These are phyloP conservation scores for Lepisosteus osseus DNA, from an alignment of 2,113 vertebrate species.

Conservation along the genomic window DNA sequence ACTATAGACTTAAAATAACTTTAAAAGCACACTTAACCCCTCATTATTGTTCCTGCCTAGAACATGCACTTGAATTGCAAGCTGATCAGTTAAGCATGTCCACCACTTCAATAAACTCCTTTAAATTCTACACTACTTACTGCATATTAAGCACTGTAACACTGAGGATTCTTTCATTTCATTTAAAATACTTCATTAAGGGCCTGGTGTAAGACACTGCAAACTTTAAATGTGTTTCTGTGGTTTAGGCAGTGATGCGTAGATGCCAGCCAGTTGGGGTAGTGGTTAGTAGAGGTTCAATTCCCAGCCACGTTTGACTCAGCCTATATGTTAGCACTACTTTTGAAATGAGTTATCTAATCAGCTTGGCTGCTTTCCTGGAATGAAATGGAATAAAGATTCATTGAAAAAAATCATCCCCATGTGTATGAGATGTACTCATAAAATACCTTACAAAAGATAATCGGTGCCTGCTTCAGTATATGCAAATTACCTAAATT, in stretches of 20 bases:
- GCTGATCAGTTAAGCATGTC: constrained; percentile 8
- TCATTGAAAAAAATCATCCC: background rate
- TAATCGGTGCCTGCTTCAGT: constrained; percentile 4
- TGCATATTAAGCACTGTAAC: background rate
- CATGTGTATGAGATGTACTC: too few species aligned
- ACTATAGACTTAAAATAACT: too few species aligned
- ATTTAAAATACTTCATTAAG: constrained; percentile 3
- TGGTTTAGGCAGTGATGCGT: constrained; percentile 5
- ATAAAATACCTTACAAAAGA: background rate
- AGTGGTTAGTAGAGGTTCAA: constrained; percentile 7
- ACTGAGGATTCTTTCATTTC: background rate
- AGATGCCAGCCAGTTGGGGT: background rate
- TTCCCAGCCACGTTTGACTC: constrained; percentile 1
- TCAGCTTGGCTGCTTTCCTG: background rate
- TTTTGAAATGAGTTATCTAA: constrained; percentile 12
- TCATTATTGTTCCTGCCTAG: too few species aligned
- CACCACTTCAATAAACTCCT: constrained; percentile 1
- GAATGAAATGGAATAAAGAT: constrained; percentile 3
- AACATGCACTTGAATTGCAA: background rate
- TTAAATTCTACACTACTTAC: constrained; percentile 3
- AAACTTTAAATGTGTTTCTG: constrained; percentile 12
- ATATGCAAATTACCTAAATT: constrained; percentile 5
- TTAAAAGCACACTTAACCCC: background rate
- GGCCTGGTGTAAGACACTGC: background rate
- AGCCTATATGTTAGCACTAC: background rate